Evolutionary conservation across 2,888 invertebrate genomes (phyloP), one percentile per base, ranked within the genome.

Genomic region (Oscheius sp.): DNA sequence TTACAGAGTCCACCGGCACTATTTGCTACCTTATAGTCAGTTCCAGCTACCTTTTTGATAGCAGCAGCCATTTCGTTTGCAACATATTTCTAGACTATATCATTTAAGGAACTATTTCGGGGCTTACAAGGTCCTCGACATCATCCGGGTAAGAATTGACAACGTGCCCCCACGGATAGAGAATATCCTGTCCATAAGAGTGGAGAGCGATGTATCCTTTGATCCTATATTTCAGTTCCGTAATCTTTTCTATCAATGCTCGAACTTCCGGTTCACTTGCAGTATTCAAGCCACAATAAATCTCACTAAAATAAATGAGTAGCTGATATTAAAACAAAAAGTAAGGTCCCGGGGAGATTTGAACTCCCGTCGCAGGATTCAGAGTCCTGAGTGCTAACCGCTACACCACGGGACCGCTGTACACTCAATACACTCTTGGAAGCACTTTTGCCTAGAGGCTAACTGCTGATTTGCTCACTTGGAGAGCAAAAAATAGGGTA

Each of bases 401-500:
- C 72, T 74, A 74, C 76, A 76, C 76, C 74, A 74, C 65, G 74
- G 70, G 69, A 73, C 95, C 95, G 85, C 27, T 61, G 37, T 20
- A n/a, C n/a, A n/a, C 37, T 23, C n/a, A n/a, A n/a, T n/a, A n/a
- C n/a, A n/a, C n/a, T n/a, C n/a, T n/a, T n/a, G n/a, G n/a, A n/a
- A n/a, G n/a, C n/a, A n/a, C n/a, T n/a, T n/a, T n/a, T n/a, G n/a
- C n/a, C n/a, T n/a, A n/a, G n/a, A n/a, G n/a, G n/a, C n/a, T n/a
- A n/a, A n/a, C n/a, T n/a, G n/a, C n/a, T n/a, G n/a, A n/a, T n/a
- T n/a, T n/a, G n/a, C n/a, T n/a, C n/a, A n/a, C n/a, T n/a, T n/a
- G n/a, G n/a, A n/a, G n/a, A n/a, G n/a, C n/a, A n/a, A n/a, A n/a
- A n/a, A n/a, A n/a, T n/a, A n/a, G n/a, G n/a, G n/a, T n/a, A n/a